Conservation (phyloP, 2,113 vertebrate species). For the Triplophysa dalaica region DNA sequence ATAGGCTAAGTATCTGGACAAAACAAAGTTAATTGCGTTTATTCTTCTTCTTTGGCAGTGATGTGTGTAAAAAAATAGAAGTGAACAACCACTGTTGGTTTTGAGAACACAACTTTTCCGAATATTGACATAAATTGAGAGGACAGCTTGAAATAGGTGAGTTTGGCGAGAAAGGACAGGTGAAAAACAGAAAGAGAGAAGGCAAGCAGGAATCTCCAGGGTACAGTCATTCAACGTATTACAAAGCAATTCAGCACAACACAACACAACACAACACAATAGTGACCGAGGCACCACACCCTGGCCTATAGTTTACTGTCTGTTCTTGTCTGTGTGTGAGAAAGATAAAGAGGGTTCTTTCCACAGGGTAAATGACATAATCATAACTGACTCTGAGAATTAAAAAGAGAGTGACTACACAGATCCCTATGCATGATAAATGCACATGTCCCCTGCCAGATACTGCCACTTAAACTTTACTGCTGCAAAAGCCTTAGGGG, state of each 20-base stretch:
- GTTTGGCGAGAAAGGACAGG: not conserved
- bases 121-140: not conserved
- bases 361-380: not conserved
- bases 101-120: not conserved
- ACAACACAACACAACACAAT: conserved; percentile 10
- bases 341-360: conserved; percentile 8
- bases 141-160: not conserved
- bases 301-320: conserved; percentile 6
- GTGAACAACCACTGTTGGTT: no score
- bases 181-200: not conserved
- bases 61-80: no score
- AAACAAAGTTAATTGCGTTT: no score
- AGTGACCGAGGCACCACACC: conserved; percentile 2
- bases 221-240: not conserved
- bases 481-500: not conserved
- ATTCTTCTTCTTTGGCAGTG: no score
- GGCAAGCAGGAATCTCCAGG: conserved; percentile 21
- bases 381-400: not conserved
- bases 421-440: conserved; percentile 32
- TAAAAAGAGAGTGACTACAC: not conserved
- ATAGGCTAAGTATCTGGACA: no score
- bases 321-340: not conserved
- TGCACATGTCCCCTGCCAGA: not conserved
- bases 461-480: not conserved
- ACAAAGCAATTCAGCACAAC: not conserved